Base-by-base conservation (phyloP, 2,797 vertebrate genomes). In the Sparidentex hasta region DNA sequence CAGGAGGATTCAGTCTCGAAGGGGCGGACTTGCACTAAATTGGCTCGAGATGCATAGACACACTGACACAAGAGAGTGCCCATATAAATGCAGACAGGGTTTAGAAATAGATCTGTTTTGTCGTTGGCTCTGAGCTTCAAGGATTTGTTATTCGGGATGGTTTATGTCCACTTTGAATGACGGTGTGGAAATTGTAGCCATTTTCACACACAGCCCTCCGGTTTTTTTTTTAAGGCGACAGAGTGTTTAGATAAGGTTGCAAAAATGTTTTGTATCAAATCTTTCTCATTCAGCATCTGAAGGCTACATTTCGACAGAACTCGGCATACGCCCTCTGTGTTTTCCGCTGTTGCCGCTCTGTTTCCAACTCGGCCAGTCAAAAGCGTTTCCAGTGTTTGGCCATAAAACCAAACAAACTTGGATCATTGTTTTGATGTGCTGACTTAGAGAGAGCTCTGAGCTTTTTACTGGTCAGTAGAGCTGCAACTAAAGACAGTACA, bases 31-130 rank as follows among this genome's bases (percentile, higher is more conserved):
- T 51, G 12, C 44, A 51, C 44, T 27, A 48, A 66, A 73, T 56
- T 79, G 64, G 38, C 56, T 59, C 54, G 65, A 33, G 70, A 75
- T 65, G 27, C 54, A 57, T 4, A 13, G 50, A 57, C 51, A 29
- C 29, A 27, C 6, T 61, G 59, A 74, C 6, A 71, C 25, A 44
- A 62, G 20, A 20, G 23, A 71, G 20, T 61, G 43, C 63, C 59
- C 21, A 44, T 29, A 17, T 25, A 51, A 2, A 29, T 9, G 25
- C 23, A 63, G 44, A 52, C 23, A 52, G 52, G 21, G 27, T 63
- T 75, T 75, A 20, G 25, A 74, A 70, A 65, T 9, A 7, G 16
- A 11, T 11, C 2, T 23, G 54, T 58, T 48, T 48, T 27, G 11
- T 41, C 54, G 14, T n/a, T 48, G 59, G 20, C 50, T 56, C 27